Evolutionary conservation across 64 coral and sea anemone genomes (phyloP).

Genomic region (Acropora tenuis): DNA sequence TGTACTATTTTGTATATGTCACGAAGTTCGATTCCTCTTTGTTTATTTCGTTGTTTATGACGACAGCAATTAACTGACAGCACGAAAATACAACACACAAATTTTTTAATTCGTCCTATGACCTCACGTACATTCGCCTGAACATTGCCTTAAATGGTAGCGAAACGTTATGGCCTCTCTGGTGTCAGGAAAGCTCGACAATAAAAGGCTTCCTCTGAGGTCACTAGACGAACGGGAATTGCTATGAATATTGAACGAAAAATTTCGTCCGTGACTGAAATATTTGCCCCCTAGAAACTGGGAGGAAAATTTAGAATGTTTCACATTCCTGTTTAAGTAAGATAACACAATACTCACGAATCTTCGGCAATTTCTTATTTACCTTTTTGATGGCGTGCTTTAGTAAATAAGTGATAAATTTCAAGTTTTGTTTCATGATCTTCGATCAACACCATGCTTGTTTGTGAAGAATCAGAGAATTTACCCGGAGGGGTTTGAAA

Average conservation of each 20-base stretch:
- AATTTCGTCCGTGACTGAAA: constrained; percentile 27
- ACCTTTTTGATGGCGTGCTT: not conserved
- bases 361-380: not conserved
- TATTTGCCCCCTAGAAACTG: not conserved
- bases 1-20: not conserved
- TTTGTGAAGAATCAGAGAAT: not conserved
- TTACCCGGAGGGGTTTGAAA: too few species aligned
- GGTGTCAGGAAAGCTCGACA: not conserved
- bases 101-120: not conserved
- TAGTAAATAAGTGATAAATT: not conserved
- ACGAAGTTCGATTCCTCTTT: not conserved
- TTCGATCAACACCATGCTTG: not conserved
- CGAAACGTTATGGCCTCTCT: not conserved
- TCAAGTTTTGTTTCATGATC: not conserved
- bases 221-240: not conserved
- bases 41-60: not conserved
- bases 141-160: constrained; percentile 9
- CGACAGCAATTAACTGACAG: not conserved
- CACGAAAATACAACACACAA: not conserved
- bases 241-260: constrained; percentile 43
- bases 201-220: not conserved
- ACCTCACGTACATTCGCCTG: not conserved
- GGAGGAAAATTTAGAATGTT: constrained; percentile 11
- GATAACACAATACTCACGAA: constrained; percentile 5
- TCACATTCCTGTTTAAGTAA: constrained; percentile 9